Evolutionary conservation across 1,140 invertebrate genomes (phyloP).

Genomic region (silkworm (Bombyx mori)): ASM3026992v2 NC_085117.1:14692001-14692500

Average conservation of each 20-base stretch:
- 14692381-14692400: conserved; percentile 67
- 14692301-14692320: conserved; percentile 13
- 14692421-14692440: conserved; percentile 70
- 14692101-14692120: too few species aligned
- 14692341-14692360: conserved; percentile 62
- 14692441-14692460: conserved; percentile 71
- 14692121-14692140: too few species aligned
- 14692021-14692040: too few species aligned
- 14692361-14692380: conserved; percentile 53
- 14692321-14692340: conserved; percentile 52
- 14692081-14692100: too few species aligned
- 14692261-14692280: conserved; percentile 28
- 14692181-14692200: background rate
- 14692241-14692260: conserved; percentile 31
- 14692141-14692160: too few species aligned
- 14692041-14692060: too few species aligned
- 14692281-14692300: background rate
- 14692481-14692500: conserved; percentile 63
- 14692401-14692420: conserved; percentile 64
- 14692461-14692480: conserved; percentile 58
- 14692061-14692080: too few species aligned
- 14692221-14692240: conserved; percentile 20
- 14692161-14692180: background rate
- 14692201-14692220: conserved; percentile 1
- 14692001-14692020: too few species aligned